These are phyloP conservation scores for Hemicrepidius hirtus DNA, from an alignment of 2,888 invertebrate species.

Conservation along the genomic window DNA sequence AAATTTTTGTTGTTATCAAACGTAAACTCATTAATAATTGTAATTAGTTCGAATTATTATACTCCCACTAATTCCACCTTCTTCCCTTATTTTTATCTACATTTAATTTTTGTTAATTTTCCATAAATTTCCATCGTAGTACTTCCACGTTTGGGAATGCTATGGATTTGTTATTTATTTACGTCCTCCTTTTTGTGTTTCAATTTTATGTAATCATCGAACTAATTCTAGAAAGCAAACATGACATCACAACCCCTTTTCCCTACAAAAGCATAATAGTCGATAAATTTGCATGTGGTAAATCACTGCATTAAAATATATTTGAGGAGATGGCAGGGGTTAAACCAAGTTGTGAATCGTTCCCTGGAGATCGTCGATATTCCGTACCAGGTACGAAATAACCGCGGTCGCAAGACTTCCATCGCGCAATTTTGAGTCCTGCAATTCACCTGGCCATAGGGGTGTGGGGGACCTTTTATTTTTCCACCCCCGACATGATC, in stretches of 20 bases:
- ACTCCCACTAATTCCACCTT: too few relatives aligned
- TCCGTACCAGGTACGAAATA: slow-evolving; percentile 67
- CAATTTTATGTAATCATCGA: slow-evolving; percentile 1
- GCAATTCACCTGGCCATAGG: slow-evolving; percentile 49
- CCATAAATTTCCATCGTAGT: too few relatives aligned
- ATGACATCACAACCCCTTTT: slow-evolving; percentile 35
- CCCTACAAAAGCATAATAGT: slow-evolving; percentile 47
- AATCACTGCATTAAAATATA: slow-evolving; percentile 58
- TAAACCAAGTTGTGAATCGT: slow-evolving; percentile 54
- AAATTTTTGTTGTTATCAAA: slow-evolving; percentile 24
- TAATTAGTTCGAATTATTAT: background rate
- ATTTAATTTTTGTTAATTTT: too few relatives aligned
- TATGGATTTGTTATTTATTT: background rate
- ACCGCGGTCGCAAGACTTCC: slow-evolving; percentile 50
- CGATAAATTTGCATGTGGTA: slow-evolving; percentile 61
- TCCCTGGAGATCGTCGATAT: slow-evolving; percentile 67
- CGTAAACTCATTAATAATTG: too few relatives aligned
- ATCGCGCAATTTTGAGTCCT: slow-evolving; percentile 46
- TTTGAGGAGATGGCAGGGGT: slow-evolving; percentile 57
- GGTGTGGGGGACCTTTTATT: slow-evolving; percentile 41
- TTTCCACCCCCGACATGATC: slow-evolving; percentile 54
- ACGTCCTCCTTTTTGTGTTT: background rate
- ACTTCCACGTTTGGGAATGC: background rate
- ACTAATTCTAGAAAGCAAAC: slow-evolving; percentile 26
- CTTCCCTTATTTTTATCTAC: too few relatives aligned